Conservation (phyloP, 2,113 vertebrate species). For the Malurus alboscapulatus region DNA sequence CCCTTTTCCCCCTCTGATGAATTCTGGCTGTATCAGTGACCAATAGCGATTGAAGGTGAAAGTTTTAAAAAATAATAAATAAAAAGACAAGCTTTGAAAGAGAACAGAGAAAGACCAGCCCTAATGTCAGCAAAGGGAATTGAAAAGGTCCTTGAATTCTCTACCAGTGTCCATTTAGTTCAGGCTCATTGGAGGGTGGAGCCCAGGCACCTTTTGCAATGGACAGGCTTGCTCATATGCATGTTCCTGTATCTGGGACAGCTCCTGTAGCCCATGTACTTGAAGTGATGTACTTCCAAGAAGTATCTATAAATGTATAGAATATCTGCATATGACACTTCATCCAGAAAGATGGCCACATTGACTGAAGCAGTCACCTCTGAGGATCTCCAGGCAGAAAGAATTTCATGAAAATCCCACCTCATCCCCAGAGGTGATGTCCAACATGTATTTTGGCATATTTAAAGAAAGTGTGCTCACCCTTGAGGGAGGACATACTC, state of each 20-base stretch:
- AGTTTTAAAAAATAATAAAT: neutral
- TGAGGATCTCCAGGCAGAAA: neutral
- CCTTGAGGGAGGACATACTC: neutral
- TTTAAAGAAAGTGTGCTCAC: neutral
- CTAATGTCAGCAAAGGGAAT: neutral
- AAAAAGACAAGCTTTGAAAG: neutral
- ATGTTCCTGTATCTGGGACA: neutral
- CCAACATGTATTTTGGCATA: rapidly evolving
- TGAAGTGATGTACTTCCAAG: neutral
- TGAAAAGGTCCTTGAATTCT: neutral
- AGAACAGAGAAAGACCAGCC: neutral
- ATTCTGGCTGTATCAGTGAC: neutral
- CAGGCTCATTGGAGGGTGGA: neutral
- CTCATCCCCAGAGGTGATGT: neutral
- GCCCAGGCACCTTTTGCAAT: neutral
- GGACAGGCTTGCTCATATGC: neutral
- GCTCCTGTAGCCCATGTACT: neutral
- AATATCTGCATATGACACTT: neutral
- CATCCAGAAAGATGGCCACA: neutral
- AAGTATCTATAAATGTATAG: neutral
- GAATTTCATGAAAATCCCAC: neutral
- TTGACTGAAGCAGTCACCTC: neutral
- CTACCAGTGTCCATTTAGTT: neutral
- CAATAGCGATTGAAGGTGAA: neutral
- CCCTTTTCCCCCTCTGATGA: rapidly evolving